Evolutionary conservation across 2,888 invertebrate genomes (phyloP), one percentile per base, ranked within the genome.

Genomic region (Tenthredo mesomela): DNA sequence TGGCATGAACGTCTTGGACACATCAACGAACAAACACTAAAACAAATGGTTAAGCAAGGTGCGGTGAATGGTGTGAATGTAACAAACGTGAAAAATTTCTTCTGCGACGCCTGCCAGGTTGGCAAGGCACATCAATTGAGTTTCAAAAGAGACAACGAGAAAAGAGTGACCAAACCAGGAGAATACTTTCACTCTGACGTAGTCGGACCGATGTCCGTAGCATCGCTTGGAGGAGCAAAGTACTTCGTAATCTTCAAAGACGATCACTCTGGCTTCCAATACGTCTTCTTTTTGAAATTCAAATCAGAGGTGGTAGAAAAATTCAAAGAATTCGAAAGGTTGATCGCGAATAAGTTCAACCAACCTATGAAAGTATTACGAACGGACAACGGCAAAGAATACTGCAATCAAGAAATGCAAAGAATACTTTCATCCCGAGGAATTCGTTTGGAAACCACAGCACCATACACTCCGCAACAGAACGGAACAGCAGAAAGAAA

Each of bases 401-500:
- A 80, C 37, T 9, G 54, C 2, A 87, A 85, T 61, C 40, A 47
- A 12, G 37, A 65, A 21, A 83, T 87, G 85, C 18, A 33, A 18
- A 67, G 61, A 75, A 1, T 84, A 80, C 29, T 18, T 85, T 43
- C 54, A 21, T 15, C 15, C 1, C 15, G 43, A 54, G 87, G 87
- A 1, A 87, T 87, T 18, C 29, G 18, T 7, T 43, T 71, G 12
- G 86, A 87, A 75, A 70, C 78, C 1, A 86, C 87, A 0, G 87
- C 86, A 0, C 85, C 88, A 2, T 87, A 86, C 21, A 87, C 86
- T 1, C 87, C 86, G 2, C 85, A 87, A 54, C 87, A 87, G 33
- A 88, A 87, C 67, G 86, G 88, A 0, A 86, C 86, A 10, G 43
- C 43, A 43, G 43, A 43, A 12, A 43, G 43, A 12, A 43, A 43